Evolutionary conservation across 1,140 invertebrate species (phyloP).

Genomic region (Micrasema longulum): DNA sequence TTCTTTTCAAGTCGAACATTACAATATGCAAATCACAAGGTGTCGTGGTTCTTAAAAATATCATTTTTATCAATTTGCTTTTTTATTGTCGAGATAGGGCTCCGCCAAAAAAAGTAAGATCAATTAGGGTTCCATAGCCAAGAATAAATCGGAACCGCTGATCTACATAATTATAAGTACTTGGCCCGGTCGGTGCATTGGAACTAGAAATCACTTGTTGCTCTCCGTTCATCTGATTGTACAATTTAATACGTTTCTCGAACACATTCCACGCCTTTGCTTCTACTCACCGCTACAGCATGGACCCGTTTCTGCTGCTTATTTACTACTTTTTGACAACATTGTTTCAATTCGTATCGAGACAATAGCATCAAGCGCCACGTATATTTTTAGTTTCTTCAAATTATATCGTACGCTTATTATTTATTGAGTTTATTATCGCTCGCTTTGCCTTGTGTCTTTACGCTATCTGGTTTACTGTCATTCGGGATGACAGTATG

Average conservation of each 20-base stretch:
- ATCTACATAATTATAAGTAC: no score
- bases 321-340: not conserved
- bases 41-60: no score
- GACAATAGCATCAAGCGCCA: not conserved
- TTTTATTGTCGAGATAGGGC: no score
- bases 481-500: constrained; percentile 2
- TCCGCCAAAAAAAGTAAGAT: no score
- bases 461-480: constrained; percentile 21
- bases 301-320: not conserved
- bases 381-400: constrained; percentile 14
- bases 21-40: no score
- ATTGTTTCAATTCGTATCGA: not conserved
- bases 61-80: no score
- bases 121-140: no score
- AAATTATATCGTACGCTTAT: constrained; percentile 21
- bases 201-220: no score
- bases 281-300: not conserved
- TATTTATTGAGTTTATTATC: constrained; percentile 22
- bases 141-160: no score
- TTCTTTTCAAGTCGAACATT: no score
- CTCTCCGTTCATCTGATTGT: not conserved
- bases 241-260: not conserved
- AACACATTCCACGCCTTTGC: not conserved
- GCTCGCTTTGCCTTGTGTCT: not conserved
- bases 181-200: no score